Base-by-base conservation (phyloP, 1,140 invertebrate species). In the Drosophila takahashii region DNA sequence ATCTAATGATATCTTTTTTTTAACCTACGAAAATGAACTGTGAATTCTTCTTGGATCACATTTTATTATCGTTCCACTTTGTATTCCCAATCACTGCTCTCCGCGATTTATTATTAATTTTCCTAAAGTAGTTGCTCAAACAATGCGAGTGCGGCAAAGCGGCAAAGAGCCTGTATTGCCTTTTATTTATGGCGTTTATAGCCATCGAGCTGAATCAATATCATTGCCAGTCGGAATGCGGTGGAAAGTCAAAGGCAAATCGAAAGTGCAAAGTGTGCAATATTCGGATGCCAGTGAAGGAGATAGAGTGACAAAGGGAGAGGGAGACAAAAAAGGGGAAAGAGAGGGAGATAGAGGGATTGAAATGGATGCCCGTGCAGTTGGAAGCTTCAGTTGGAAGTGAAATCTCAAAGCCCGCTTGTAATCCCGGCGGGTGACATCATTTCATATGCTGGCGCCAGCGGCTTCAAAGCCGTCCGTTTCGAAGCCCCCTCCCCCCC, bases 361-460 rank as follows among this genome's bases (percentile, higher is more conserved):
- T 2, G n/a, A 16, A 42, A 26, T 45, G 44, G 44, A 26, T 45
- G 44, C 11, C 41, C 22, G 22, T 45, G 44, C 44, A 71, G 32
- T n/a, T 18, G 47, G 32, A 39, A 53, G 48, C 16, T 62, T 45
- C n/a, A 36, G 67, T 44, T 56, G 58, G 57, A 26, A 48, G 48
- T 62, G 58, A 59, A 62, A 73, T 79, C 69, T 75, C 75, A 60
- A 36, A 62, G 57, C 58, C 51, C 61, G 71, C 73, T 66, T 48
- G 42, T 87, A 87, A 71, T 87, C 78, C 83, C 81, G 57, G 57
- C 70, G 83, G 81, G 83, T 75, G 83, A 81, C 81, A 87, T 87
- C 77, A 85, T 81, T 85, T 85, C 70, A 77, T 81, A 85, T 85
- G 81, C 81, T 85, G 81, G 81, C 81, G 65, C 77, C 80, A 62